A percentile compares a stretch with the other conserved stretches of the same genome.
Conservation (phyloP, 2,113 vertebrate genomes). For the Scortum barcoo region DNA sequence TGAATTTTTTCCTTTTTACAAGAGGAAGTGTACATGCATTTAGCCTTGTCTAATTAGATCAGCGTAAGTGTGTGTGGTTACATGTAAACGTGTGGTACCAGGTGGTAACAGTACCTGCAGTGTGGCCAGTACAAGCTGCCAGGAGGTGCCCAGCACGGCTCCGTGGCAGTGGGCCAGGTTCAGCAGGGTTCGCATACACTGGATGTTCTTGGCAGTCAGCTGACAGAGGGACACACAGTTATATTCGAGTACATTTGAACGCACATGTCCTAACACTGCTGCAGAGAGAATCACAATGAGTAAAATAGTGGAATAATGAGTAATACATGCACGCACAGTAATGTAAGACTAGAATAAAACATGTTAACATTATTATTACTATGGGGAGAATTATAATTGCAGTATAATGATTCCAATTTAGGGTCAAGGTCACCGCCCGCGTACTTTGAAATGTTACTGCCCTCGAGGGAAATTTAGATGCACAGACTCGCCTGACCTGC, state of each 20-base stretch:
- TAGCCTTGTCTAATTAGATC: background rate
- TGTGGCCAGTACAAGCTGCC: conserved; percentile 98
- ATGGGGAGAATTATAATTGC: conserved; percentile 10
- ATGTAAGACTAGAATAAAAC: conserved; percentile 1
- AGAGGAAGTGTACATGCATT: background rate
- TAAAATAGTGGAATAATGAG: background rate
- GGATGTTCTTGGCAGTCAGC: conserved; percentile 99
- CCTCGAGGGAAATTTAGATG: conserved; percentile 17
- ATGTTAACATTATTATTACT: conserved; percentile 1
- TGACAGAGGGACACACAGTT: conserved; percentile 68
- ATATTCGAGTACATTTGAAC: background rate
- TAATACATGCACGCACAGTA: background rate
- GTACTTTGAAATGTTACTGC: conserved; percentile 12
- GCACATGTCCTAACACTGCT: background rate
- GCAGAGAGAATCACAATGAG: background rate
- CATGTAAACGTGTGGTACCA: background rate
- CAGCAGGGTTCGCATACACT: conserved; percentile 97
- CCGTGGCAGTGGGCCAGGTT: conserved; percentile 98
- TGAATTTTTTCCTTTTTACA: background rate
- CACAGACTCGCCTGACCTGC: background rate
- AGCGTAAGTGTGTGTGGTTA: background rate
- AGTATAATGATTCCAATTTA: conserved; percentile 22
- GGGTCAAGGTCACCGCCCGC: conserved; percentile 5
- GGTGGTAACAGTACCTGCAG: conserved; percentile 89
- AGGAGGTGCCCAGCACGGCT: conserved; percentile 94